Evolutionary conservation across 2,113 vertebrate genomes (phyloP), one percentile per base, ranked within the genome.

Genomic region (Collichthys lucidus): DNA sequence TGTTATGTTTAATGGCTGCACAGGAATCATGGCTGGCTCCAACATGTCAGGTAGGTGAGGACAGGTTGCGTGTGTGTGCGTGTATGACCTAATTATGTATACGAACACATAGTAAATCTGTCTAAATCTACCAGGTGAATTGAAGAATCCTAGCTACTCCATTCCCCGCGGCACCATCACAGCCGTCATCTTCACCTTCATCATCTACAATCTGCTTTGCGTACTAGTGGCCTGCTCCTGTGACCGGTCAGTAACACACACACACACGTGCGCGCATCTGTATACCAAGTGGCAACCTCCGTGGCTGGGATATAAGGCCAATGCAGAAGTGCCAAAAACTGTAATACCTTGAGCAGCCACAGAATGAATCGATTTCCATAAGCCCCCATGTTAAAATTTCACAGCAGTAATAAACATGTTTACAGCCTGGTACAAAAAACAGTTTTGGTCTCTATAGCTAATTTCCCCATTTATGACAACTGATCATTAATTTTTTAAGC

Each of bases 131-230:
- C 10, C 84, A 97, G 97, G 97, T 20, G 97, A 98, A 80, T 90
- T 97, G 84, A 97, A 96, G 83, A 96, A 92, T 79, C 97, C 96
- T 0, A 97, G 97, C 82, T 97, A 96, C 84, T 95, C 97, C 69
- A 97, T 98, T 85, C 97, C 97, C 0, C 94, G 97, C 2, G 97
- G 97, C 77, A 98, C 97, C 75, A 97, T 97, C 85, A 97, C 96
- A 0, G 97, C 97, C 0, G 97, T 97, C 83, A 95, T 97, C 85
- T 97, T 98, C 92, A 98, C 97, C 84, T 97, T 96, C 94, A 94
- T 97, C 50, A 92, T 96, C 83, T 98, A 97, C 92, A 97, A 95
- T 84, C 53, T 98, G 77, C 90, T 98, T 72, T 92, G 94, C 12
- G 53, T 97, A 16, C 91, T 97, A 60, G 93, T 96, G 90, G 96